phyloP scores from a whole-genome alignment of 1,140 invertebrate species.

The Spodoptera frugiperda region DNA sequence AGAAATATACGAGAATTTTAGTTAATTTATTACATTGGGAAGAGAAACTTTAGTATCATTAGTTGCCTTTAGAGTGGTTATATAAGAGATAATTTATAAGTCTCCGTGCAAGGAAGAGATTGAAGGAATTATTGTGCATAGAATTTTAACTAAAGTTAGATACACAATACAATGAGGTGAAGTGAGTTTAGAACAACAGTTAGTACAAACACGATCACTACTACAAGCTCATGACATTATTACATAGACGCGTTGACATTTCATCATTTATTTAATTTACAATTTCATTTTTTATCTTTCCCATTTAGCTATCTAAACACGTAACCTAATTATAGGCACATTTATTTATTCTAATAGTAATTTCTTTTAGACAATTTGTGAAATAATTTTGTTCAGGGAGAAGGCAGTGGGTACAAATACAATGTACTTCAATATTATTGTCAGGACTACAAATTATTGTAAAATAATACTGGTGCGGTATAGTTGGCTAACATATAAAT shows the following conservation, averaged over 20 bases:
- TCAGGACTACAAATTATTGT: conserved; percentile 44
- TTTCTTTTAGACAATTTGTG: conserved; percentile 14
- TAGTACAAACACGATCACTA: conserved; percentile 49
- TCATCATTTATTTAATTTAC: conserved; percentile 60
- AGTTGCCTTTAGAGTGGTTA: too few species aligned
- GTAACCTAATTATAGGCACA: conserved; percentile 72
- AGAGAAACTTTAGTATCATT: too few species aligned
- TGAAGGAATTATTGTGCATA: background rate
- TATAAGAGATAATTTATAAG: too few species aligned
- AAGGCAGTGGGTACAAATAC: conserved; percentile 55
- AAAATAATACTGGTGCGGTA: conserved; percentile 55
- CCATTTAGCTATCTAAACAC: conserved; percentile 68
- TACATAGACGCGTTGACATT: conserved; percentile 59
- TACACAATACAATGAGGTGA: background rate
- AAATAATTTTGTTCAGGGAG: conserved; percentile 36
- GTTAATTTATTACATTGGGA: too few species aligned
- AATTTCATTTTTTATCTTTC: conserved; percentile 53
- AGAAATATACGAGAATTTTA: too few species aligned
- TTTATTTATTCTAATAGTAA: conserved; percentile 61
- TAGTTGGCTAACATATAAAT: background rate
- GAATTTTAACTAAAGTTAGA: background rate
- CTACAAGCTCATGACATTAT: conserved; percentile 62
- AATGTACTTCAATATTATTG: conserved; percentile 52
- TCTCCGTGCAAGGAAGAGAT: too few species aligned
- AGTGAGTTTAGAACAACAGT: background rate